Conservation (phyloP, 2,797 vertebrate genomes). For the Mus minutoides region DNA sequence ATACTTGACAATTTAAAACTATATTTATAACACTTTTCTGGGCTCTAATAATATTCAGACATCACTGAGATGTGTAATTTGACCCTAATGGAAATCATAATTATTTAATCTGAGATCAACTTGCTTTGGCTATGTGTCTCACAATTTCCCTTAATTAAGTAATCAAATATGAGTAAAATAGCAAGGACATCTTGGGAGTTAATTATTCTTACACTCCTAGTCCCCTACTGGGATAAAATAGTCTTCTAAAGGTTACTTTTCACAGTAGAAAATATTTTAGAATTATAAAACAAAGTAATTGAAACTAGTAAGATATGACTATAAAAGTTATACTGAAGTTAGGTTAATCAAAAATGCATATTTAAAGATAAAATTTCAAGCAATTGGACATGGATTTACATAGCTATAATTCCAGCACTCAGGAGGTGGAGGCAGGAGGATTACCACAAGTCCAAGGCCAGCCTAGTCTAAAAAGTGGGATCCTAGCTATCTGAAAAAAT, state of each 20-base stretch:
- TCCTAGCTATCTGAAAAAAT: neutral
- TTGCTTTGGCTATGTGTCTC: slow-evolving; percentile 38
- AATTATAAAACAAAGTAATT: slow-evolving; percentile 56
- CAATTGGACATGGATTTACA: neutral
- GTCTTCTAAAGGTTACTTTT: slow-evolving; percentile 63
- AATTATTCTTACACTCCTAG: slow-evolving; percentile 55
- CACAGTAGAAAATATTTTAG: slow-evolving; percentile 31
- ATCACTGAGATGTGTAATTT: slow-evolving; percentile 46
- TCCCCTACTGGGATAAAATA: slow-evolving; percentile 61
- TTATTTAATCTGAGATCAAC: slow-evolving; percentile 64
- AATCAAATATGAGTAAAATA: slow-evolving; percentile 64
- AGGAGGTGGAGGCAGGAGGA: neutral
- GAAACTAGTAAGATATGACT: slow-evolving; percentile 29
- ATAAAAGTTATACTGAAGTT: slow-evolving; percentile 44
- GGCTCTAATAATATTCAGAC: slow-evolving; percentile 55
- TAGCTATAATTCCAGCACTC: neutral
- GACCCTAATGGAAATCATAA: slow-evolving; percentile 4
- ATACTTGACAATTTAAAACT: slow-evolving; percentile 19
- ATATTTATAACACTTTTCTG: slow-evolving; percentile 41
- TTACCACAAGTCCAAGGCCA: neutral
- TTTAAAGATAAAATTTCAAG: slow-evolving; percentile 58
- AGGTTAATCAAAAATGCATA: neutral
- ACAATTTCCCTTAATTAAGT: slow-evolving; percentile 69
- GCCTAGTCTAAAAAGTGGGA: neutral
- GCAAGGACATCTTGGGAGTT: slow-evolving; percentile 48